These are phyloP conservation scores for Enhydra lutris DNA, from an alignment of 2,113 vertebrate species.

Conservation along the genomic window DNA sequence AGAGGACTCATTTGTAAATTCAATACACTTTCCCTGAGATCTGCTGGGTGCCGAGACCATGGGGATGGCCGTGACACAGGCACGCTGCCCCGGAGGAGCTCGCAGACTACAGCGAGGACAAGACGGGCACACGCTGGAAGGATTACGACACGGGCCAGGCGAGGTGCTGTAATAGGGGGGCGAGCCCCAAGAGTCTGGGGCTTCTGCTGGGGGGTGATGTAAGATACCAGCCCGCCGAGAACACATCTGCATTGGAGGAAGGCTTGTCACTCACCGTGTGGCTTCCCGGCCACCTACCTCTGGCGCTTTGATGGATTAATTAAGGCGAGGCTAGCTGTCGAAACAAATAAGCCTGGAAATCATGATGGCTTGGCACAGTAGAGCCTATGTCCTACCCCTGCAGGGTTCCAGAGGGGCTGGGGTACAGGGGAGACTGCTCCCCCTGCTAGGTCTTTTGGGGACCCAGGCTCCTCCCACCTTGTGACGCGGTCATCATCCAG, in stretches of 20 bases:
- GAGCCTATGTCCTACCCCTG: background rate
- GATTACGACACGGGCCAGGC: fast-evolving
- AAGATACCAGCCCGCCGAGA: background rate
- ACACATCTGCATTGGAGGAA: background rate
- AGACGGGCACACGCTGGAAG: fast-evolving
- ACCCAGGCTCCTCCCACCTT: background rate
- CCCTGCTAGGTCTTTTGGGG: background rate
- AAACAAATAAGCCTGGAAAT: background rate
- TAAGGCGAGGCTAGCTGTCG: background rate
- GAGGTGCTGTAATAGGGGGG: fast-evolving
- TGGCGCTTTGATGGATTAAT: background rate
- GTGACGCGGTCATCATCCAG: background rate
- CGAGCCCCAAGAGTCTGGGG: fast-evolving
- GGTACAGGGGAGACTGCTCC: background rate
- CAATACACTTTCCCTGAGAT: background rate
- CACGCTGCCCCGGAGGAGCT: background rate
- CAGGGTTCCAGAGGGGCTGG: background rate
- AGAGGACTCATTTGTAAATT: background rate
- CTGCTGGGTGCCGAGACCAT: background rate
- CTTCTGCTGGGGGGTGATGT: background rate
- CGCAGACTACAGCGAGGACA: background rate
- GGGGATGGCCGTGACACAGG: background rate
- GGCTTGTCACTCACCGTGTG: background rate
- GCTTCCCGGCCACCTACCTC: background rate
- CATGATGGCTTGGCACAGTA: fast-evolving